phyloP scores from a whole-genome alignment of 1,140 invertebrate species.

The Homarus americanus region DNA sequence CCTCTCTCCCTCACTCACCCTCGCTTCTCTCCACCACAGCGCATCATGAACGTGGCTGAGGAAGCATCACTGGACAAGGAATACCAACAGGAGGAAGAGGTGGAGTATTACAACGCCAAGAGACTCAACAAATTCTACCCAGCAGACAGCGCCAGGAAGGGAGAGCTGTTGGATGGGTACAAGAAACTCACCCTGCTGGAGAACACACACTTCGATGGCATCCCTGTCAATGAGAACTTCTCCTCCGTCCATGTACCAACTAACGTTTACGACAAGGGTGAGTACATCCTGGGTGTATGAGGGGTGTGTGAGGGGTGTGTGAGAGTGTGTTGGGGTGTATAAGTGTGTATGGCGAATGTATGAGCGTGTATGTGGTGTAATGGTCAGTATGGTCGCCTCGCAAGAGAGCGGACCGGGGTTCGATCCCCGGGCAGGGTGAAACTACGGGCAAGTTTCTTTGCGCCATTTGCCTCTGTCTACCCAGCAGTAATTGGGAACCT shows the following conservation, averaged over 20 bases:
- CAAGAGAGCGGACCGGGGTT: too few species aligned
- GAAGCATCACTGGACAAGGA: slow-evolving; percentile 54
- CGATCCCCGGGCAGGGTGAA: too few species aligned
- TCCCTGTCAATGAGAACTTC: slow-evolving; percentile 88
- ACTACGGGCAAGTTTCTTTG: too few species aligned
- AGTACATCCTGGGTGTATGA: slow-evolving; percentile 78
- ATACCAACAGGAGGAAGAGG: slow-evolving; percentile 44
- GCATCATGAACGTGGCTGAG: slow-evolving; percentile 66
- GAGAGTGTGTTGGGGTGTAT: too few species aligned
- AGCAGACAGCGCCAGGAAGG: not conserved
- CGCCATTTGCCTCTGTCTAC: too few species aligned
- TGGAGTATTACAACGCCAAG: slow-evolving; percentile 65
- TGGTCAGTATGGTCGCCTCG: too few species aligned
- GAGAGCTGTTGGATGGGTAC: slow-evolving; percentile 10
- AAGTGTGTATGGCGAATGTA: too few species aligned
- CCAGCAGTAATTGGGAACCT: too few species aligned
- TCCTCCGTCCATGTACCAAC: slow-evolving; percentile 96
- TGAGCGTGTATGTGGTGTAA: too few species aligned
- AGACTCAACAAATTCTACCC: slow-evolving; percentile 22
- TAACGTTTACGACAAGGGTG: slow-evolving; percentile 94
- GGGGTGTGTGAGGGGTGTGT: too few species aligned
- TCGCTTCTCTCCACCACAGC: not conserved
- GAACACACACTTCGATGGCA: slow-evolving; percentile 85
- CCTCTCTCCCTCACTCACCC: not conserved
- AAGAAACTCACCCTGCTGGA: slow-evolving; percentile 23